phyloP scores from a whole-genome alignment of 2,113 vertebrate genomes.

The Colinus virginianus region DNA sequence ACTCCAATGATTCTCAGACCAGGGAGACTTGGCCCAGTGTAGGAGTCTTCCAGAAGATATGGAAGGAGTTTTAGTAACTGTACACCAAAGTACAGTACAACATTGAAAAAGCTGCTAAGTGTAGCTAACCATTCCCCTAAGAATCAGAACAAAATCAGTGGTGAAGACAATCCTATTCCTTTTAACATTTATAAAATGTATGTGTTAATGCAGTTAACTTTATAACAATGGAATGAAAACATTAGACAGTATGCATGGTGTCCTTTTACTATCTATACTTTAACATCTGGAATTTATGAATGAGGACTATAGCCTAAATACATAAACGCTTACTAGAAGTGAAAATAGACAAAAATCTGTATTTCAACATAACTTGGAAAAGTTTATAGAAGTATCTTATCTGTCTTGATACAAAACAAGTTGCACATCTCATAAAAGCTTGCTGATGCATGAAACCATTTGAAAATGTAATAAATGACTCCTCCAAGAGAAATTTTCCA shows the following conservation, averaged over 20 bases:
- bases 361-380: conserved; percentile 21
- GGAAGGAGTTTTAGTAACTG: neutral
- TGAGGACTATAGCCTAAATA: conserved; percentile 53
- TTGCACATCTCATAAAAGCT: neutral
- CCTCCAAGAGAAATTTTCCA: conserved; percentile 15
- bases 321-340: conserved; percentile 18
- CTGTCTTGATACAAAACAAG: conserved; percentile 43
- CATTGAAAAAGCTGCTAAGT: neutral
- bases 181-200: conserved; percentile 1
- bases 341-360: neutral
- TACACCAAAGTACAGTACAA: neutral
- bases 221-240: conserved; percentile 1
- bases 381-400: conserved; percentile 4
- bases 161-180: conserved; percentile 5
- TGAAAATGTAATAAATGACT: conserved; percentile 34
- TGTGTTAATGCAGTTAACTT: neutral
- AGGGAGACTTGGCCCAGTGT: neutral
- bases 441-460: neutral
- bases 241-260: neutral
- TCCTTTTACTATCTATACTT: conserved; percentile 51
- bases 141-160: neutral
- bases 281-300: conserved; percentile 66
- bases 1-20: neutral
- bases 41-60: neutral
- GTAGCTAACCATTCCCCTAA: neutral